Evolutionary conservation across 2,888 invertebrate species (phyloP), one percentile per base, ranked within the genome.

Genomic region (Epsilonema sp.): DNA sequence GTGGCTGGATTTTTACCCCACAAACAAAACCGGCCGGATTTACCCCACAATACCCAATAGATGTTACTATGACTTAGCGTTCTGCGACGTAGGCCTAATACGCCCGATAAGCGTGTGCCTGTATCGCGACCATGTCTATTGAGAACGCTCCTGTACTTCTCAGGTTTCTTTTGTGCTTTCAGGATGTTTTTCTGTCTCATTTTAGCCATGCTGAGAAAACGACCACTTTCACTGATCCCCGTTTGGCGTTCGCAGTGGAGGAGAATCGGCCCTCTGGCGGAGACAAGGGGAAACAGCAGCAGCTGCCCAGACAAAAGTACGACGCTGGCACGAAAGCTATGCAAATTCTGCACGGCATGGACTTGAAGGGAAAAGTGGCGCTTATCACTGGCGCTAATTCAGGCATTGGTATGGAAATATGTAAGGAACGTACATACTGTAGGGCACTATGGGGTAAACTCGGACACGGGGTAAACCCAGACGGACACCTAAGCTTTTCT

Each of bases 231-330:
- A 79, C 82, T 1, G 90, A 92, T 70, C 90, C 92, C 2, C 73
- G 90, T 51, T 67, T 90, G 51, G 90, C 89, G 1, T 92, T 87
- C 71, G 83, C 89, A 20, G 75, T 77, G 1, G 84, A 86, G 67
- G 80, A 81, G 5, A 45, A 4, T 2, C 25, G 26, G 36, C 4
- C 8, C 13, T 20, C 22, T 3, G 13, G 3, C n/a, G n/a, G n/a
- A n/a, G 19, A 39, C n/a, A 26, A 21, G 21, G 19, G 23, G 4
- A 13, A 11, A n/a, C 11, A 20, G 5, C 13, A 11, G 19, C 8
- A 19, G 4, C 16, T 5, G 4, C 22, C 23, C 22, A 37, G 84
- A 25, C 86, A 86, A 64, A 74, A 82, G 57, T 90, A 82, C 69
- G 89, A 90, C 72, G 79, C 77, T 0, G 80, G 80, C 21, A 80